These are phyloP conservation scores for Mythimna vitellina DNA, from an alignment of 2,888 invertebrate species.

Conservation along the genomic window DNA sequence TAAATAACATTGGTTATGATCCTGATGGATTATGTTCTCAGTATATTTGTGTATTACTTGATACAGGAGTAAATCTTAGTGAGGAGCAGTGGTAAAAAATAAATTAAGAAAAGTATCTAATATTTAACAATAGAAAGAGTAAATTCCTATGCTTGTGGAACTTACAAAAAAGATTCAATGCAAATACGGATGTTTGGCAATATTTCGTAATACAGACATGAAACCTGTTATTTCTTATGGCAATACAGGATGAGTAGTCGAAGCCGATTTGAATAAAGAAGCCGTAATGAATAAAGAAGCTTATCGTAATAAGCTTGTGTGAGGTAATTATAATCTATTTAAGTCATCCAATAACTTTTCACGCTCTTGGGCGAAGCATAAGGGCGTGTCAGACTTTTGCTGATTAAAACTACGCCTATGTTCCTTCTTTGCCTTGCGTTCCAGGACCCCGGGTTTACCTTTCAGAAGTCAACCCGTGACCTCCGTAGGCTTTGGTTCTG, in stretches of 20 bases:
- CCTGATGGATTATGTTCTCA: neutral
- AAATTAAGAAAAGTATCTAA: neutral
- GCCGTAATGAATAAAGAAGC: neutral
- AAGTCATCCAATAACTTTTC: neutral
- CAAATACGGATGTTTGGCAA: neutral
- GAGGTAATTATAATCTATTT: neutral
- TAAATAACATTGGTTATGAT: neutral
- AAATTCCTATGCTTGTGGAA: neutral
- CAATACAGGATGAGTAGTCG: conserved; percentile 10
- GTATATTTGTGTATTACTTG: no score
- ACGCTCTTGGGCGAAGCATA: no score
- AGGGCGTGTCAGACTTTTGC: no score
- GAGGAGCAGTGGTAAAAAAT: no score
- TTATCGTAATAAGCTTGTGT: neutral
- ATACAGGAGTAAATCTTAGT: no score
- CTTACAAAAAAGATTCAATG: neutral
- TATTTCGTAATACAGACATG: conserved; percentile 9
- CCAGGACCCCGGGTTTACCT: no score
- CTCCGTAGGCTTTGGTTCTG: no score
- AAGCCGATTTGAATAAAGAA: neutral
- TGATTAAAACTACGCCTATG: no score
- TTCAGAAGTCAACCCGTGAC: no score
- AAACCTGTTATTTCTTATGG: neutral
- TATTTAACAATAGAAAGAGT: neutral
- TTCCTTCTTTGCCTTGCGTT: no score